phyloP scores from a whole-genome alignment of 2,113 vertebrate species.

The Corythoichthys haematopterus region DNA sequence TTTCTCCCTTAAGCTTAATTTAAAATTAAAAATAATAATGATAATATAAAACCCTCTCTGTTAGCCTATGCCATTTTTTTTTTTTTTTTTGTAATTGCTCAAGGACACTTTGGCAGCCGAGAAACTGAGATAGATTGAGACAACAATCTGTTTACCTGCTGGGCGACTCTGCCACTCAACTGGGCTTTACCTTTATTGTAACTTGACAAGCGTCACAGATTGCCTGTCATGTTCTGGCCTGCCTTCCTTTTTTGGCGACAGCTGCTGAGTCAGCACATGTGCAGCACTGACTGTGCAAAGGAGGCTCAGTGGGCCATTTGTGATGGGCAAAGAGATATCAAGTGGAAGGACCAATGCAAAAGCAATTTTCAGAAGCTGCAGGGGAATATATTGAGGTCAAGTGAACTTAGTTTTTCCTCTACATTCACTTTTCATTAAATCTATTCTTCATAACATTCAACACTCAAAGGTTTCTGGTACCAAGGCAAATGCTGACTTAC shows the following conservation, averaged over 20 bases:
- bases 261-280: slow-evolving; percentile 62
- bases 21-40: too few species aligned
- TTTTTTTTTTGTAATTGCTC: slow-evolving; percentile 19
- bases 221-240: slow-evolving; percentile 45
- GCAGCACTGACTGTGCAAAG: slow-evolving; percentile 53
- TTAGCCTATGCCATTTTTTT: background rate
- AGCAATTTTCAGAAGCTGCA: slow-evolving; percentile 56
- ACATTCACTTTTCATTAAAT: slow-evolving; percentile 51
- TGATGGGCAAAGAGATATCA: slow-evolving; percentile 61
- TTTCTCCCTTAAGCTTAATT: background rate
- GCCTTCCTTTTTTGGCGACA: slow-evolving; percentile 45
- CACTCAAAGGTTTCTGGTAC: slow-evolving; percentile 21
- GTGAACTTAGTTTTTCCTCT: slow-evolving; percentile 44
- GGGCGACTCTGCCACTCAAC: slow-evolving; percentile 28
- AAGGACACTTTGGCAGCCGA: slow-evolving; percentile 24
- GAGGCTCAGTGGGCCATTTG: slow-evolving; percentile 42
- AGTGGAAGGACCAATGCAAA: slow-evolving; percentile 53
- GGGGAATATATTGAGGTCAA: slow-evolving; percentile 59
- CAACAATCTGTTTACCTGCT: slow-evolving; percentile 30
- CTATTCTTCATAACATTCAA: slow-evolving; percentile 46
- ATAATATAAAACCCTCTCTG: background rate
- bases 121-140: slow-evolving; percentile 8
- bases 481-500: slow-evolving; percentile 44
- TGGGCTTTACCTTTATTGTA: slow-evolving; percentile 42
- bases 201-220: slow-evolving; percentile 51